phyloP scores from a whole-genome alignment of 2,113 vertebrate genomes.

The Hylia prasina region DNA sequence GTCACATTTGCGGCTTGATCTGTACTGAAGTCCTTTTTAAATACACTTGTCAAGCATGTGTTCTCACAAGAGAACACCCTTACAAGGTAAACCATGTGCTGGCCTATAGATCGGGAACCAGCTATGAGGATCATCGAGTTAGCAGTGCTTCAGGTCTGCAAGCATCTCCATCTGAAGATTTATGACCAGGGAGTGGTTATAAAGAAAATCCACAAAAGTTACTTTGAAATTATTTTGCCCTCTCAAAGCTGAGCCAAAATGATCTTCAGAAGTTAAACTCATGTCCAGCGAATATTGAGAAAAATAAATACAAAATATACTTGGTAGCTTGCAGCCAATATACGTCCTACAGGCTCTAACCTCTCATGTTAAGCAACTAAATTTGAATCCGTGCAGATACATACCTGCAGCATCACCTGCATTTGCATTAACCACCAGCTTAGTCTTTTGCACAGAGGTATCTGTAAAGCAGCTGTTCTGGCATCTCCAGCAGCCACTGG shows the following conservation, averaged over 20 bases:
- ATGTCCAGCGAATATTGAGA: not conserved
- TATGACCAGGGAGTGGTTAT: not conserved
- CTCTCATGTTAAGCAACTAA: not conserved
- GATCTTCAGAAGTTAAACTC: not conserved
- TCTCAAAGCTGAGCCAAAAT: not conserved
- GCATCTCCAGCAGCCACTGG: not conserved
- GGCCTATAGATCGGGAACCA: not conserved
- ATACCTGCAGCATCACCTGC: not conserved
- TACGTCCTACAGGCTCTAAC: not conserved
- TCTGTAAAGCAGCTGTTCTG: not conserved
- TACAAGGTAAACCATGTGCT: not conserved
- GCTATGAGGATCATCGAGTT: not conserved
- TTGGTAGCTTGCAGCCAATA: not conserved
- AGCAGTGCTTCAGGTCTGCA: not conserved
- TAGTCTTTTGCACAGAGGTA: not conserved
- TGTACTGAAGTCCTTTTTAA: not conserved
- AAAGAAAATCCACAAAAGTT: not conserved
- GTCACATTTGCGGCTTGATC: not conserved
- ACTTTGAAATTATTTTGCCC: not conserved
- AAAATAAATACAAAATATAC: not conserved
- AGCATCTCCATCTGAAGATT: not conserved
- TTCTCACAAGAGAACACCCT: not conserved
- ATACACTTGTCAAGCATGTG: not conserved
- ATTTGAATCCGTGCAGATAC: not conserved
- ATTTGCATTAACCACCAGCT: not conserved